Evolutionary conservation across 2,888 invertebrate species (phyloP), one percentile per base, ranked within the genome.

Genomic region (Empis livida): DNA sequence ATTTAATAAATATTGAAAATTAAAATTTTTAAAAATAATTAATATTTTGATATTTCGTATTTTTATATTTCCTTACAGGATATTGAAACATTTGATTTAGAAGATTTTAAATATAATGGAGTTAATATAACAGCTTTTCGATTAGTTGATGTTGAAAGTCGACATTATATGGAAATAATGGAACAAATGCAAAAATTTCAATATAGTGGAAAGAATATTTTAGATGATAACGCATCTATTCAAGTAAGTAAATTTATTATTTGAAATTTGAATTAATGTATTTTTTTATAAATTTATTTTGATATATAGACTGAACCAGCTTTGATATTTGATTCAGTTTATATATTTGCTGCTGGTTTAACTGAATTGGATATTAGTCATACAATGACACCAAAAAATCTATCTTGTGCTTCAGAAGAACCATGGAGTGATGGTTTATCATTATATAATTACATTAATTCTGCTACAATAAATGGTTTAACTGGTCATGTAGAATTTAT

Each of bases 61-160:
- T n/a, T 1, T 8, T 11, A 32, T 46, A 31, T 43, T 45, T 42
- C 17, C n/a, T 62, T 63, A 4, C 65, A 90, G 90, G 90, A 90
- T 60, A 79, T 90, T 63, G 90, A 90, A 63, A 80, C 88, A 11
- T 89, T 85, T 60, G 89, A 90, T 60, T 71, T 91, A 51, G 90
- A 90, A 67, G 90, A 90, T 62, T 94, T 92, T 68, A 87, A 87
- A 62, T 92, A 94, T 72, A 94, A 94, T 63, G 83, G 85, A 41
- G 92, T 93, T 38, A 94, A 94, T 68, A 90, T 94, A 73, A 93
- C 92, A n/a, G 90, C 92, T 1, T 93, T 91, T 74, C 76, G 93
- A 41, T 72, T 94, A 53, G 89, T 91, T 3, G 89, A 91, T 62
- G 76, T 87, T 5, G 83, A 82, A 47, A 82, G 85, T 27, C 77